Evolutionary conservation across 2,797 vertebrate species (phyloP).

Genomic region (Bufotes viridis): DNA sequence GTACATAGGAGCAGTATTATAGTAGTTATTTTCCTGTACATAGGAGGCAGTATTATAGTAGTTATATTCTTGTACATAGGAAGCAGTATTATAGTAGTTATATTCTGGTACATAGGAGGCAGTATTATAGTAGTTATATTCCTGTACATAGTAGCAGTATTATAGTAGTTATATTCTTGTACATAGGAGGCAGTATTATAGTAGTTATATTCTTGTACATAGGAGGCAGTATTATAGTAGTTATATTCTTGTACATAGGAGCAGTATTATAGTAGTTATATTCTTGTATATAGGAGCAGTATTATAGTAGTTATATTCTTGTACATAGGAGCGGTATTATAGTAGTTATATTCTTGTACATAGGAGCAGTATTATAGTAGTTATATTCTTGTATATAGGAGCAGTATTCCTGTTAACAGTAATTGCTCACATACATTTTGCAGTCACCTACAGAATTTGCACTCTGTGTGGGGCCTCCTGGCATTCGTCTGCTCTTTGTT

Average conservation of each 20-base stretch:
- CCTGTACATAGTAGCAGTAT: too few species aligned
- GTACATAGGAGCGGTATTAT: neutral
- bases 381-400: too few species aligned
- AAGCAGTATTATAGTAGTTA: too few species aligned
- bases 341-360: neutral
- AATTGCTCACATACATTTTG: neutral
- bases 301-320: constrained; percentile 6
- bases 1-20: too few species aligned
- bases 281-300: neutral
- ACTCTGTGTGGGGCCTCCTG: neutral
- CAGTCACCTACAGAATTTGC: neutral
- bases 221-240: neutral
- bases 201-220: too few species aligned
- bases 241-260: neutral
- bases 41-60: too few species aligned
- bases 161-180: too few species aligned
- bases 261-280: constrained; percentile 1
- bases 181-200: too few species aligned
- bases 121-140: too few species aligned
- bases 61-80: too few species aligned
- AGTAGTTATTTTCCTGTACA: too few species aligned
- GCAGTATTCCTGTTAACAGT: neutral
- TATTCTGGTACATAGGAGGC: too few species aligned
- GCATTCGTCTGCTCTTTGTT: neutral
- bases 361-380: neutral